Percentiles rank a stretch among this genome's conserved stretches.
Conservation (phyloP, 2,888 invertebrate genomes). For the Chalcosyrphus nemorum region DNA sequence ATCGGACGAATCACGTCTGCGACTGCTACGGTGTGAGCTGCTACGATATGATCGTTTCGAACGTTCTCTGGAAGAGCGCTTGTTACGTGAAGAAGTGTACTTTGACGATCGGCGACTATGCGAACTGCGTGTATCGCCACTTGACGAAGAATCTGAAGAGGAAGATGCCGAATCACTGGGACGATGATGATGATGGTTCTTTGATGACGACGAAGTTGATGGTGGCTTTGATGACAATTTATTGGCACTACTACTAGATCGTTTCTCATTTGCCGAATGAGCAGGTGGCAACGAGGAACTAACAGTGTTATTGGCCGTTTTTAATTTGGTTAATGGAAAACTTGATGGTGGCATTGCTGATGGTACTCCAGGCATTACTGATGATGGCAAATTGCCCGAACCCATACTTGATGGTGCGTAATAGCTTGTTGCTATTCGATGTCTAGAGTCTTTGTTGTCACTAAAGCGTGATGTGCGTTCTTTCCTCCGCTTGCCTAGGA, state of each 20-base stretch:
- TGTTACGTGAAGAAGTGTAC: constrained; percentile 27
- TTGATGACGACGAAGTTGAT: constrained; percentile 26
- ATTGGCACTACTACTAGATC: constrained; percentile 21
- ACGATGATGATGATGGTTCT: constrained; percentile 26
- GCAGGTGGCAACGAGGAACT: constrained; percentile 5
- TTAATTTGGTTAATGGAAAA: constrained; percentile 23
- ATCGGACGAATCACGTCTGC: constrained; percentile 75
- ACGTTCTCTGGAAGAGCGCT: constrained; percentile 45
- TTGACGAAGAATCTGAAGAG: constrained; percentile 47
- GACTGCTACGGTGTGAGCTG: constrained; percentile 62
- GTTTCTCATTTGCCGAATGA: constrained; percentile 35
- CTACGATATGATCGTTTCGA: constrained; percentile 58
- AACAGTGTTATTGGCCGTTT: constrained; percentile 3
- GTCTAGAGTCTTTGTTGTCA: constrained; percentile 80
- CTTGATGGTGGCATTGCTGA: background rate
- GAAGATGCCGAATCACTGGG: constrained; percentile 50
- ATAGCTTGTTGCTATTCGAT: constrained; percentile 38
- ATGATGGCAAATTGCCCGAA: constrained; percentile 39
- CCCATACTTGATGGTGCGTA: constrained; percentile 39
- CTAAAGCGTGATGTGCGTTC: constrained; percentile 81
- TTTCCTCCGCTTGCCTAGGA: constrained; percentile 79
- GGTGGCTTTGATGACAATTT: constrained; percentile 46
- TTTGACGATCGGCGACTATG: constrained; percentile 64
- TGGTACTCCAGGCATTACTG: constrained; percentile 14
- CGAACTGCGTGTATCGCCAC: constrained; percentile 52